Evolutionary conservation across 2,113 vertebrate genomes (phyloP), one percentile per base, ranked within the genome.

Genomic region (Vanacampus margaritifer): DNA sequence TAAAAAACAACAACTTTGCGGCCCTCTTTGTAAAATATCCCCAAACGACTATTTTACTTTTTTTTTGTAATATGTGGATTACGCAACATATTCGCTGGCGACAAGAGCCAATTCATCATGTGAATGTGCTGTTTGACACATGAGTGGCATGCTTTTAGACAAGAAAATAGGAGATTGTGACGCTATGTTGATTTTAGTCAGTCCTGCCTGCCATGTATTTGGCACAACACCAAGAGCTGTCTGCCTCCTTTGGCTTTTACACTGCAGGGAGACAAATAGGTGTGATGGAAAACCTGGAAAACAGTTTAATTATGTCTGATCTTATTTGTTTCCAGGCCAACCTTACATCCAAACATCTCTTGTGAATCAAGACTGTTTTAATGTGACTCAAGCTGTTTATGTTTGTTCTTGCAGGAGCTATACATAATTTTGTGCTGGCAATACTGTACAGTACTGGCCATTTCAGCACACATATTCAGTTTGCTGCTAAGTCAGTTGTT

Each of bases 161-260:
- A 43, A 1, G 13, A 28, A 62, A 62, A 62, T 17, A 26, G 6
- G 37, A 62, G 60, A 45, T 8, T 43, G 39, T 14, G 3, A 43
- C 12, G n/a, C n/a, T 62, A 24, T 73, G 41, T 63, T 36, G 37
- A 64, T 57, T 61, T 11, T n/a, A 14, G 13, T 45, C 8, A 57
- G 37, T 60, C 54, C 46, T 53, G 60, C 65, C 21, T 64, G 57
- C n/a, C 41, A 16, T 60, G 23, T 41, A 26, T 23, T 51, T 67
- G 68, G 39, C 68, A 50, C 28, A 50, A 72, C 17, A 74, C n/a
- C 3, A 43, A 62, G 36, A 26, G 48, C 28, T 68, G 19, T 69
- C 65, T 57, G 6, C 54, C 43, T 68, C 21, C 23, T 53, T 64
- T 79, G 58, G 70, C 85, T 51, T 69, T 81, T 68, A 19, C 35